Conservation (phyloP, 1,140 invertebrate genomes). For the Magallana ariakensis region DNA sequence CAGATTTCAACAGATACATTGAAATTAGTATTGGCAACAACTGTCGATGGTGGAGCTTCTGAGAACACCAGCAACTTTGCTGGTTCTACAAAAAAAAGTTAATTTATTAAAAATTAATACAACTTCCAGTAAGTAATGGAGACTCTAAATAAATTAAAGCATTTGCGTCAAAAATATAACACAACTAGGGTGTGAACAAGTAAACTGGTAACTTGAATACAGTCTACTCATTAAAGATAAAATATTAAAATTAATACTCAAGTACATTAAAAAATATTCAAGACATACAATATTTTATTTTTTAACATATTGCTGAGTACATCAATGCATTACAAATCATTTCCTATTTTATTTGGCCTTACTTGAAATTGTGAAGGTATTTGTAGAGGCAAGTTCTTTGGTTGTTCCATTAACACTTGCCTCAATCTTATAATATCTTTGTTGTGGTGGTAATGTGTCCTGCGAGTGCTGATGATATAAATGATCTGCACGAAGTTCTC, state of each 20-base stretch:
- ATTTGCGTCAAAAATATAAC: too few relatives aligned
- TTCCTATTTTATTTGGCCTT: background rate
- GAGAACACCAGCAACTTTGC: conserved; percentile 21
- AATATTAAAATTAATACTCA: background rate
- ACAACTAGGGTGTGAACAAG: too few relatives aligned
- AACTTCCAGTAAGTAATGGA: too few relatives aligned
- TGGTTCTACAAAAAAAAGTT: conserved; percentile 38
- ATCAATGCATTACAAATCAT: too few relatives aligned
- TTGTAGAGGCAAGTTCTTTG: background rate
- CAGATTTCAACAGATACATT: conserved; percentile 41
- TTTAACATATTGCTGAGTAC: background rate
- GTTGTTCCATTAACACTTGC: conserved; percentile 1
- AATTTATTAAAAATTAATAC: background rate
- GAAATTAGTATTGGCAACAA: conserved; percentile 43
- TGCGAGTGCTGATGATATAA: conserved; percentile 41
- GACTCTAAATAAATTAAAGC: too few relatives aligned
- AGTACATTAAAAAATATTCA: background rate
- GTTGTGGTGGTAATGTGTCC: conserved; percentile 10
- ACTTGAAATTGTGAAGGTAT: conserved; percentile 49
- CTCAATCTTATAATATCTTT: conserved; percentile 29
- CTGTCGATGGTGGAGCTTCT: conserved; percentile 5
- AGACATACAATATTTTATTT: background rate
- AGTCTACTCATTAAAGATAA: too few relatives aligned
- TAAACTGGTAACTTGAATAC: too few relatives aligned
- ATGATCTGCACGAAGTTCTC: conserved; percentile 48